A percentile compares a stretch with the other conserved stretches of the same genome.
Evolutionary conservation across 2,888 invertebrate species (phyloP).

Genomic region (Drosophila cracens): DNA sequence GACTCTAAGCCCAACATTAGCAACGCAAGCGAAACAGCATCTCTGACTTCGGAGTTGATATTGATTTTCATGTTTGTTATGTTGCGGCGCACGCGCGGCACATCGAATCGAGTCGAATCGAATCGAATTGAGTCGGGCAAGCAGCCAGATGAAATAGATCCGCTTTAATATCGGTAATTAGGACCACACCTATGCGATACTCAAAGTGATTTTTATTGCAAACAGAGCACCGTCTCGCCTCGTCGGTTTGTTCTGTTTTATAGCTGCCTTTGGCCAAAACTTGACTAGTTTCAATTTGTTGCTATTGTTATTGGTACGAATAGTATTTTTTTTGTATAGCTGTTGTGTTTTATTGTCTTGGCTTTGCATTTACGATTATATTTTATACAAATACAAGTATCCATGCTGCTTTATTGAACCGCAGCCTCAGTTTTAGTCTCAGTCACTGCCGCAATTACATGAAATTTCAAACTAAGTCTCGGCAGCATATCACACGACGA

Average conservation of each 20-base stretch:
- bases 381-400: conserved; percentile 22
- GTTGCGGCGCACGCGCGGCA: conserved; percentile 65
- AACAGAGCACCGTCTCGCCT: conserved; percentile 32
- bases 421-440: conserved; percentile 25
- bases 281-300: conserved; percentile 78
- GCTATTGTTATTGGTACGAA: conserved; percentile 43
- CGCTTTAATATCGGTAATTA: conserved; percentile 82
- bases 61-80: conserved; percentile 46
- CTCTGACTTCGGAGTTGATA: conserved; percentile 36
- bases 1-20: conserved; percentile 17
- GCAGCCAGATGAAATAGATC: conserved; percentile 78
- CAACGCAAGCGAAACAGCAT: conserved; percentile 17
- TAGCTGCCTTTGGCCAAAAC: conserved; percentile 77
- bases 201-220: conserved; percentile 75
- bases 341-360: conserved; percentile 47
- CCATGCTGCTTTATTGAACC: conserved; percentile 61
- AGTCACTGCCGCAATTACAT: conserved; percentile 55
- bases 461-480: conserved; percentile 39
- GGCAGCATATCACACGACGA: conserved; percentile 62
- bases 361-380: conserved; percentile 30
- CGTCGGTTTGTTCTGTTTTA: conserved; percentile 58
- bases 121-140: conserved; percentile 23
- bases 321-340: conserved; percentile 27
- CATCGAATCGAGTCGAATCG: conserved; percentile 34
- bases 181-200: conserved; percentile 81